Percentiles rank a stretch among this genome's conserved stretches.
These are phyloP conservation scores for Chromis chromis DNA, from an alignment of 2,797 vertebrate genomes.

Conservation along the genomic window DNA sequence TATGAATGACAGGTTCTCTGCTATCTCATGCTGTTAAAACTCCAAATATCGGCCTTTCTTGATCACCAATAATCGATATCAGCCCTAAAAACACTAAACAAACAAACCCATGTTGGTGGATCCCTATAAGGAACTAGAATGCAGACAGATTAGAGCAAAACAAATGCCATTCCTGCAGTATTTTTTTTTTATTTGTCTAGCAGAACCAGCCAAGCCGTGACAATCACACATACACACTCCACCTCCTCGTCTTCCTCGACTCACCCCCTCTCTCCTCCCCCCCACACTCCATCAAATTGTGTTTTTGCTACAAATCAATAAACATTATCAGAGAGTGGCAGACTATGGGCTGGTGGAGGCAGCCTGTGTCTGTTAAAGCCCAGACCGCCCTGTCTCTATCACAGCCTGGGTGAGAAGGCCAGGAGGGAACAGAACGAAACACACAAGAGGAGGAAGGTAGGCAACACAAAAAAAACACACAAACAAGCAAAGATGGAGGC, in stretches of 20 bases:
- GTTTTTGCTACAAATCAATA: constrained; percentile 86
- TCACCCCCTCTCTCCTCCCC: constrained; percentile 19
- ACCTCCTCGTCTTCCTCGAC: no score
- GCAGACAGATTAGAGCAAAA: constrained; percentile 27
- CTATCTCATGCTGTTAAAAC: no score
- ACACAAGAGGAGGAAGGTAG: constrained; percentile 5
- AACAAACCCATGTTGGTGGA: no score
- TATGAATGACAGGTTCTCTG: no score
- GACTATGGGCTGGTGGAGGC: constrained; percentile 82
- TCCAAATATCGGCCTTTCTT: no score
- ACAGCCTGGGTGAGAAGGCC: constrained; percentile 69
- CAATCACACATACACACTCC: constrained; percentile 68
- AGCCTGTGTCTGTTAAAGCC: constrained; percentile 81
- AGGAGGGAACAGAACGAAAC: constrained; percentile 39
- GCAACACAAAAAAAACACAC: constrained; percentile 10
- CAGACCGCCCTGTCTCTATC: constrained; percentile 79
- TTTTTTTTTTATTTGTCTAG: constrained; percentile 44
- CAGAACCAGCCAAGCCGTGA: constrained; percentile 55
- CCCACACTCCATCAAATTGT: constrained; percentile 82
- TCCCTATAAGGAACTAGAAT: background rate
- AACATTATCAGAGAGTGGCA: constrained; percentile 88
- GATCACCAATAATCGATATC: no score
- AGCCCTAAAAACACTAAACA: background rate
- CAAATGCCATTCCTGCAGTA: constrained; percentile 26
- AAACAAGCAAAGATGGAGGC: constrained; percentile 8